Percentiles rank a stretch among this genome's conserved stretches.
Conservation (phyloP, 2,113 vertebrate species). For the Miniopterus natalensis region DNA sequence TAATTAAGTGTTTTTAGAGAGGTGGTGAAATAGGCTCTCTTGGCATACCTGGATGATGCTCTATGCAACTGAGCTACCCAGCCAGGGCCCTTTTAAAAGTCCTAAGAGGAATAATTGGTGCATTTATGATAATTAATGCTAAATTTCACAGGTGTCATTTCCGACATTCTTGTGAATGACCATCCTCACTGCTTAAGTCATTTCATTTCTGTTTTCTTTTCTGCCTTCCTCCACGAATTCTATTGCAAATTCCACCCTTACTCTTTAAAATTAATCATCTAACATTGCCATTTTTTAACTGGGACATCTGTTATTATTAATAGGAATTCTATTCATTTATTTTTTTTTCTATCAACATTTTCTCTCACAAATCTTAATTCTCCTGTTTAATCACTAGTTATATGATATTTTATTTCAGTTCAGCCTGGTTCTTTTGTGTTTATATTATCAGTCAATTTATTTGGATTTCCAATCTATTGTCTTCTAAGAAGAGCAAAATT, state of each 20-base stretch:
- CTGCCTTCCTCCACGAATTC: background rate
- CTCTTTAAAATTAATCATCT: background rate
- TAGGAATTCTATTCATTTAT: background rate
- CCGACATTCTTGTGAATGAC: background rate
- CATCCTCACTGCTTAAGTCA: background rate
- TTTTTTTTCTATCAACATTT: slow-evolving; percentile 10
- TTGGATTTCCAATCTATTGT: slow-evolving; percentile 5
- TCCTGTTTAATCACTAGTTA: background rate
- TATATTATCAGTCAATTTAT: slow-evolving; percentile 30
- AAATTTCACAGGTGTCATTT: slow-evolving; percentile 25
- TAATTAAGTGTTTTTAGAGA: background rate
- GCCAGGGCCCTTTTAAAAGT: background rate
- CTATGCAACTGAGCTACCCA: too few species aligned
- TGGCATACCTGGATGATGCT: too few species aligned
- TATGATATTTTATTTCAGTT: background rate
- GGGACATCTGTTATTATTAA: slow-evolving; percentile 1
- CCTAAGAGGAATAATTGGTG: background rate
- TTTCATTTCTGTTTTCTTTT: slow-evolving; percentile 34
- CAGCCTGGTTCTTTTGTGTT: background rate
- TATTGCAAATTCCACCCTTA: background rate
- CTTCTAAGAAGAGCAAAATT: background rate
- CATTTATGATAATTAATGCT: slow-evolving; percentile 30
- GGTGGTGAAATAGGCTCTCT: background rate
- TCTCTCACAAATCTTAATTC: slow-evolving; percentile 37
- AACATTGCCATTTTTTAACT: background rate